phyloP scores from a whole-genome alignment of 2,113 vertebrate species.

The Notiomystis cincta region DNA sequence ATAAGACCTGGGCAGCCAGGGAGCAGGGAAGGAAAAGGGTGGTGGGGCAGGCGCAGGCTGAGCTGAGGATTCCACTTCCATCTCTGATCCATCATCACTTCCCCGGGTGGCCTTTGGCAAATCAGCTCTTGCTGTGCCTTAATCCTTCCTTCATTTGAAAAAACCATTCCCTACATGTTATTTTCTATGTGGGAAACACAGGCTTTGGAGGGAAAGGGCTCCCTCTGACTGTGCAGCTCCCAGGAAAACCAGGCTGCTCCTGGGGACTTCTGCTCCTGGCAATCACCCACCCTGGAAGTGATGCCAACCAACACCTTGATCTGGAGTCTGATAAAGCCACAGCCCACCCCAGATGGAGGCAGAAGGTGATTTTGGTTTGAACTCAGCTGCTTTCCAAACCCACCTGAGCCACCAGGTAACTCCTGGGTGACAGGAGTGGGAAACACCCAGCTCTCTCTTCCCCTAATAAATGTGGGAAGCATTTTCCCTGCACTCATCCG shows the following conservation, averaged over 20 bases:
- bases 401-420: not conserved
- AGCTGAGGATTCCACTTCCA: not conserved
- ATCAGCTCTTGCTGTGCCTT: not conserved
- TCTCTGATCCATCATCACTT: not conserved
- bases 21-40: not conserved
- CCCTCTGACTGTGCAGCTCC: not conserved
- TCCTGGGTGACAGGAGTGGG: not conserved
- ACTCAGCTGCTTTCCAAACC: not conserved
- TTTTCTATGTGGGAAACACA: not conserved
- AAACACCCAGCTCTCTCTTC: not conserved
- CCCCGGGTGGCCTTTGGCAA: not conserved
- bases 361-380: not conserved
- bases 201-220: not conserved
- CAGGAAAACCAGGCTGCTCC: not conserved
- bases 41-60: fast-evolving
- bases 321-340: not conserved
- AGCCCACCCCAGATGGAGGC: not conserved
- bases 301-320: not conserved
- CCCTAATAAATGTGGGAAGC: not conserved
- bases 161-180: fast-evolving
- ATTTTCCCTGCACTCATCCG: fast-evolving
- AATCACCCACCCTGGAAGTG: not conserved
- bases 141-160: not conserved
- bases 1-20: not conserved
- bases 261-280: not conserved